phyloP scores from a whole-genome alignment of 1,140 invertebrate genomes.

The Drosophila tani region DNA sequence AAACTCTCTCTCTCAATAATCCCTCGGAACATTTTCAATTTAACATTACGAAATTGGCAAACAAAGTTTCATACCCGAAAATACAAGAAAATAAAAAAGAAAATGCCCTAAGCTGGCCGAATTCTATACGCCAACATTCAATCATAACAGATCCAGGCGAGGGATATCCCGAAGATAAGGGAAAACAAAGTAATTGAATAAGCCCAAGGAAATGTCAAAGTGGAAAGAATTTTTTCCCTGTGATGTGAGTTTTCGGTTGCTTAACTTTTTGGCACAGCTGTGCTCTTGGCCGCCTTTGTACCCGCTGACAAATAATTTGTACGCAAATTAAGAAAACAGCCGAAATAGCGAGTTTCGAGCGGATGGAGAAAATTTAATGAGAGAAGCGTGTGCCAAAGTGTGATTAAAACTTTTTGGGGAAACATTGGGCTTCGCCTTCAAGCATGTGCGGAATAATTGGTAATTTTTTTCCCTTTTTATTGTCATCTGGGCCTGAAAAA shows the following conservation, averaged over 20 bases:
- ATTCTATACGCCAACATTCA: slow-evolving; percentile 50
- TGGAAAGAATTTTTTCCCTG: slow-evolving; percentile 54
- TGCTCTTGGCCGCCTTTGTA: slow-evolving; percentile 17
- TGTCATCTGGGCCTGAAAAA: slow-evolving; percentile 45
- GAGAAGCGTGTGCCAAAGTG: slow-evolving; percentile 75
- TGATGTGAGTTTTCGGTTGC: slow-evolving; percentile 57
- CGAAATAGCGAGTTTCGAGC: slow-evolving; percentile 12
- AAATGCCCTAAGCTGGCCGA: slow-evolving; percentile 41
- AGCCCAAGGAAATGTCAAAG: slow-evolving; percentile 58
- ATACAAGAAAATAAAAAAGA: slow-evolving; percentile 10
- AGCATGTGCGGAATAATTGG: slow-evolving; percentile 18
- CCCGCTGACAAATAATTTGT: slow-evolving; percentile 72
- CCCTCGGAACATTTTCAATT: slow-evolving; percentile 52
- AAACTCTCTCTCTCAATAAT: slow-evolving; percentile 33
- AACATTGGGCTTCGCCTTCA: slow-evolving; percentile 18
- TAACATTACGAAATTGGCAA: slow-evolving; percentile 41
- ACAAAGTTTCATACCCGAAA: slow-evolving; percentile 37
- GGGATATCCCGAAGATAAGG: slow-evolving; percentile 46
- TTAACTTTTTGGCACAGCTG: slow-evolving; percentile 68
- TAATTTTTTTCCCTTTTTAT: slow-evolving; percentile 27
- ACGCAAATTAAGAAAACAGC: slow-evolving; percentile 76
- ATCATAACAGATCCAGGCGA: slow-evolving; percentile 40
- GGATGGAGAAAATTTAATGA: slow-evolving; percentile 64
- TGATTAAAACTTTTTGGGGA: slow-evolving; percentile 75
- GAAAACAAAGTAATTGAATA: slow-evolving; percentile 58